Evolutionary conservation across 2,797 vertebrate species (phyloP).

Genomic region (Leptoclinus maculatus): DNA sequence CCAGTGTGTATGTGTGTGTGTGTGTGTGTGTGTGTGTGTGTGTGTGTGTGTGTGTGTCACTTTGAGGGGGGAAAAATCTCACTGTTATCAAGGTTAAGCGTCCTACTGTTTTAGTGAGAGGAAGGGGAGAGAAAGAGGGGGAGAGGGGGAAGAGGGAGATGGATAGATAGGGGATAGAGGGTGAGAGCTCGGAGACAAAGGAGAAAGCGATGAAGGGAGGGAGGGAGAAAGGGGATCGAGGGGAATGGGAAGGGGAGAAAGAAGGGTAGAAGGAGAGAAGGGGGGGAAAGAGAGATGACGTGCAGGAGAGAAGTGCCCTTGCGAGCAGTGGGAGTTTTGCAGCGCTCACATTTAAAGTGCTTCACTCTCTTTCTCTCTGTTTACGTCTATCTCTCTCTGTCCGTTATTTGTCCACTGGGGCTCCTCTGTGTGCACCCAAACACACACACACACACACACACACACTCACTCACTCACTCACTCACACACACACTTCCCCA

Average conservation of each 20-base stretch:
- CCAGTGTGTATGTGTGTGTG: constrained; percentile 62
- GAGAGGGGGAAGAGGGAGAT: constrained; percentile 75
- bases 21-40: constrained; percentile 54
- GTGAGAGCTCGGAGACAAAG: constrained; percentile 82
- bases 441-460: constrained; percentile 27
- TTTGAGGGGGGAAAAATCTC: constrained; percentile 76
- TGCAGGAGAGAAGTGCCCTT: constrained; percentile 79
- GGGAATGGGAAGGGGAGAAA: constrained; percentile 69
- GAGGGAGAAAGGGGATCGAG: constrained; percentile 53
- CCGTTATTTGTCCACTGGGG: constrained; percentile 81
- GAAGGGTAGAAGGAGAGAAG: constrained; percentile 63
- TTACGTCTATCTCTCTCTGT: constrained; percentile 71
- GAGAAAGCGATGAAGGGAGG: constrained; percentile 73
- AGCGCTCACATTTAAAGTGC: constrained; percentile 80
- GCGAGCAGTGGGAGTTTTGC: constrained; percentile 79
- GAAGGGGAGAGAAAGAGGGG: constrained; percentile 74
- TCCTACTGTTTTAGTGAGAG: constrained; percentile 81
- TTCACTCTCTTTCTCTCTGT: constrained; percentile 70
- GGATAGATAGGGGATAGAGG: constrained; percentile 82
- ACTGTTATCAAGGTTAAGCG: constrained; percentile 85
- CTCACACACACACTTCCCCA: constrained; percentile 59
- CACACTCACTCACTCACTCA: constrained; percentile 32
- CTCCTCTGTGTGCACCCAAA: constrained; percentile 64
- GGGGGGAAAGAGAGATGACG: constrained; percentile 72
- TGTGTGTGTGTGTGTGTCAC: constrained; percentile 72